These are phyloP conservation scores for Odontomyia ornata DNA, from an alignment of 2,888 invertebrate genomes.

Conservation along the genomic window DNA sequence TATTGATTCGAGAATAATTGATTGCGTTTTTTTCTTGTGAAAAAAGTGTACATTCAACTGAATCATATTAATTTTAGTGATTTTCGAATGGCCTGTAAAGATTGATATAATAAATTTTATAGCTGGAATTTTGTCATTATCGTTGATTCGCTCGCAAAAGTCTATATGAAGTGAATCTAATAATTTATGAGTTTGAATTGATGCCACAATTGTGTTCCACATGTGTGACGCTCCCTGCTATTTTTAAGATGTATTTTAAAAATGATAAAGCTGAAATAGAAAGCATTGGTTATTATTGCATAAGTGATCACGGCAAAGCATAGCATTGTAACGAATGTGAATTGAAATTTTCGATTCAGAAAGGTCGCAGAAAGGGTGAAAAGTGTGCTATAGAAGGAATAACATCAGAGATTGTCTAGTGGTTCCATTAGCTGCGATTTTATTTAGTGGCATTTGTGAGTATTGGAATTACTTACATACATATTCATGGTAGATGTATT, in stretches of 20 bases:
- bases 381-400: too few relatives aligned
- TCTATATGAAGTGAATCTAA: background rate
- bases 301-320: constrained; percentile 27
- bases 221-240: constrained; percentile 6
- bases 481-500: too few relatives aligned
- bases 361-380: too few relatives aligned
- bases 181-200: background rate
- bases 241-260: constrained; percentile 34
- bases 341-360: background rate
- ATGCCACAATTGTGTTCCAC: constrained; percentile 2
- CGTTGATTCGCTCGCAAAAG: background rate
- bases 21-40: background rate
- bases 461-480: background rate
- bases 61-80: background rate
- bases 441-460: constrained; percentile 9
- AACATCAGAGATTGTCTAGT: too few relatives aligned
- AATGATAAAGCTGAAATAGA: background rate
- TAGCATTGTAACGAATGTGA: background rate
- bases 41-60: background rate
- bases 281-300: constrained; percentile 1
- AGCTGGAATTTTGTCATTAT: too few relatives aligned
- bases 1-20: background rate
- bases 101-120: too few relatives aligned
- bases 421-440: too few relatives aligned
- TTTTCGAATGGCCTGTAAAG: too few relatives aligned